Evolutionary conservation across 2,888 invertebrate genomes (phyloP), one percentile per base, ranked within the genome.

Genomic region (Scotopteryx bipunctaria): DNA sequence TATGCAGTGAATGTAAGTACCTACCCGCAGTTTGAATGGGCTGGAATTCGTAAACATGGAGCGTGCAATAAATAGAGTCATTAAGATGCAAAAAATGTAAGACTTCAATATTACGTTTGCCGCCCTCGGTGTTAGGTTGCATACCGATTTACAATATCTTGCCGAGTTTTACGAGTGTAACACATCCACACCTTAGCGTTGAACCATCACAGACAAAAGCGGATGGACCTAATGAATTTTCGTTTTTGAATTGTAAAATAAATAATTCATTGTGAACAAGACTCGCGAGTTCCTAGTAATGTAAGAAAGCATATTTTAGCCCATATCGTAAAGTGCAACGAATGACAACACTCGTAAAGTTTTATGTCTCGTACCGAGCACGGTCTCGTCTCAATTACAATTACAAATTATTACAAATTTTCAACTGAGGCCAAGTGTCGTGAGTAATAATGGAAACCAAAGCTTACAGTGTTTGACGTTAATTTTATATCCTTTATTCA

Each of bases 371-470:
- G 76, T 72, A 71, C 76, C 68, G 78, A 75, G 78, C 54, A 31
- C 37, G 78, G 77, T 73, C 73, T 73, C 76, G 73, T 77, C 84
- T 81, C 86, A 82, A 89, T 89, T 88, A 87, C 84, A 89, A 88
- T 87, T 83, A 87, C 88, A 88, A 87, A 88, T 87, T 83, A 86
- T 82, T 83, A 82, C 81, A 82, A 84, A 86, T 82, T 80, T 81
- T 76, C 80, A 80, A 74, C 71, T 64, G 63, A 53, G 66, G 55
- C 60, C 64, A 62, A 78, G 72, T 74, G 76, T 77, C 73, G 69
- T 73, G 68, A 76, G 69, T 67, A 66, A 73, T 75, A 76, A 72
- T 71, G 63, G 67, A 73, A 76, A 76, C 42, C 67, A 56, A 61
- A 55, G 65, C 63, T 67, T 78, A 79, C 79, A 79, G 78, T 76